Conservation (phyloP, 2,888 invertebrate genomes). For the Sesia bembeciformis region DNA sequence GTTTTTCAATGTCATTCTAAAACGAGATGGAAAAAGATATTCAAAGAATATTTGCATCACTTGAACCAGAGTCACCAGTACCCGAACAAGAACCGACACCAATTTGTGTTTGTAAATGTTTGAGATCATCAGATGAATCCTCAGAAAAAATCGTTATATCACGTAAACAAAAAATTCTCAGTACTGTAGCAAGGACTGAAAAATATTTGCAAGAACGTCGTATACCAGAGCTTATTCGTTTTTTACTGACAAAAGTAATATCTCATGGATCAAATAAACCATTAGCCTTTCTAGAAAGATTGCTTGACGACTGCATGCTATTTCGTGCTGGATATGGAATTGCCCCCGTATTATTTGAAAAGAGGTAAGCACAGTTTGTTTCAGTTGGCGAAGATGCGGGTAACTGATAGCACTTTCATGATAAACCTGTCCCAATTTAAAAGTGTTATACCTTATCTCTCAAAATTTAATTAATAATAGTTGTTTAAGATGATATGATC, state of each 20-base stretch:
- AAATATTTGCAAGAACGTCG: slow-evolving; percentile 47
- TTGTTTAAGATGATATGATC: too few relatives aligned
- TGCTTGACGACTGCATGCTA: slow-evolving; percentile 54
- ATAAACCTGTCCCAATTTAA: too few relatives aligned
- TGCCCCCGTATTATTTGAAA: slow-evolving; percentile 51
- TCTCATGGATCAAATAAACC: slow-evolving; percentile 32
- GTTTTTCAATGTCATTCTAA: too few relatives aligned
- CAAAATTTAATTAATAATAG: too few relatives aligned
- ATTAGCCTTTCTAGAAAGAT: slow-evolving; percentile 29
- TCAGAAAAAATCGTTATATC: slow-evolving; percentile 21
- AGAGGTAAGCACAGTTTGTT: slow-evolving; percentile 23
- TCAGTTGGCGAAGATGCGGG: too few relatives aligned
- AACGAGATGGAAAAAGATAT: too few relatives aligned
- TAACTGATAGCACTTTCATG: too few relatives aligned
- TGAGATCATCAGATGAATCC: slow-evolving; percentile 18
- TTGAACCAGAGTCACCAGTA: slow-evolving; percentile 3
- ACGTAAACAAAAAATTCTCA: slow-evolving; percentile 35
- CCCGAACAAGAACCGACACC: slow-evolving; percentile 9
- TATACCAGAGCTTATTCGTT: slow-evolving; percentile 52
- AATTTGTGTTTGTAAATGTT: slow-evolving; percentile 36
- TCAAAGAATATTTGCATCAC: too few relatives aligned
- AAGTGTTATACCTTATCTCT: too few relatives aligned
- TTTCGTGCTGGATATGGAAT: slow-evolving; percentile 48
- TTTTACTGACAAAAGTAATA: slow-evolving; percentile 46
- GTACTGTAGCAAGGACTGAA: slow-evolving; percentile 41